Conservation (phyloP, 1,140 invertebrate species). For the Drosophila pseudoananassae region DNA sequence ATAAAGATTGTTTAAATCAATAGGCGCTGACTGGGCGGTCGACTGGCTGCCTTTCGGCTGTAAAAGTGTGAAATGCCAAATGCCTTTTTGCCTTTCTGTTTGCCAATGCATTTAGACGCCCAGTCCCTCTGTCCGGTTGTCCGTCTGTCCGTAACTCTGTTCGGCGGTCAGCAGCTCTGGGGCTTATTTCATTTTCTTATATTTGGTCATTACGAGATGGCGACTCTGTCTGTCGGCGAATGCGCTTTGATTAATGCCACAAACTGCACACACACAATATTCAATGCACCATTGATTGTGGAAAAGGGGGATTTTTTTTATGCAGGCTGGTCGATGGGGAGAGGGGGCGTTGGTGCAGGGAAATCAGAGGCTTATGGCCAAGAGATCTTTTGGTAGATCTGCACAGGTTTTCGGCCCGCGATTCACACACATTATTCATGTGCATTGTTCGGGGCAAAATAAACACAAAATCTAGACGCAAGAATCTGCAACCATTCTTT, state of each 20-base stretch:
- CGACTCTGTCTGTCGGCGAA: conserved; percentile 62
- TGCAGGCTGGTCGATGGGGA: neutral
- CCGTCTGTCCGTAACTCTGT: conserved; percentile 12
- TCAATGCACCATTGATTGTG: conserved; percentile 28
- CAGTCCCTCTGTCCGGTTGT: conserved; percentile 15
- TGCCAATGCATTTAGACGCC: conserved; percentile 71
- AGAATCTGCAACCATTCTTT: conserved; percentile 81
- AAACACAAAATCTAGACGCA: conserved; percentile 81
- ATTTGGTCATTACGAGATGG: conserved; percentile 67
- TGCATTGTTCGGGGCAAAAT: conserved; percentile 76
- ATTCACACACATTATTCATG: conserved; percentile 83
- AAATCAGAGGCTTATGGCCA: conserved; percentile 1
- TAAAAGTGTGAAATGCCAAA: conserved; percentile 81
- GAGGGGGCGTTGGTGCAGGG: conserved; percentile 7
- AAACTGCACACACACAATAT: conserved; percentile 62
- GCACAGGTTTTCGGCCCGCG: conserved; percentile 72
- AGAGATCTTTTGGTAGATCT: conserved; percentile 59
- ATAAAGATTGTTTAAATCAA: conserved; percentile 72
- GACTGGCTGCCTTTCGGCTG: conserved; percentile 57
- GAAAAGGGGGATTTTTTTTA: neutral
- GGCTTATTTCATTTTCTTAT: conserved; percentile 56
- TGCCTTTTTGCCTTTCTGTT: conserved; percentile 68
- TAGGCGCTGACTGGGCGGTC: conserved; percentile 47
- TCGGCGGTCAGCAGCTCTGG: conserved; percentile 27
- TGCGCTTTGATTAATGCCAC: conserved; percentile 77